Conservation (phyloP, 2,113 vertebrate species). For the Deroptyus accipitrinus region DNA sequence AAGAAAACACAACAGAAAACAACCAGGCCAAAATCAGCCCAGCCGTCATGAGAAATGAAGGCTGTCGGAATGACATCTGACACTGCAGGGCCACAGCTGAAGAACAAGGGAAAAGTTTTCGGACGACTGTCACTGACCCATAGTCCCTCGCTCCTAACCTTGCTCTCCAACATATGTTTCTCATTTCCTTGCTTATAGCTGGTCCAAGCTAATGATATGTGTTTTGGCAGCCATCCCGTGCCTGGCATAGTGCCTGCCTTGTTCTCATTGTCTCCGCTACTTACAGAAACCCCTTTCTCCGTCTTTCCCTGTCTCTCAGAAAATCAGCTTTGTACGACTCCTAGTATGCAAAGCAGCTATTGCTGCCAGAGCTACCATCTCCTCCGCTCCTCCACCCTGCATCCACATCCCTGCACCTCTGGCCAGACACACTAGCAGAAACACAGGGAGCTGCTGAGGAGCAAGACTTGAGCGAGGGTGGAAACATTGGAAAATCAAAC, state of each 20-base stretch:
- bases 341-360: conserved; percentile 78
- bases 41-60: conserved; percentile 82
- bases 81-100: conserved; percentile 77
- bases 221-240: conserved; percentile 80
- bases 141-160: conserved; percentile 81
- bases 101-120: conserved; percentile 81
- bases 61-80: conserved; percentile 78
- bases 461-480: conserved; percentile 79
- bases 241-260: conserved; percentile 84
- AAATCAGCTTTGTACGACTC: conserved; percentile 75
- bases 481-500: conserved; percentile 97
- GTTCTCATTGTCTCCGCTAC: conserved; percentile 83
- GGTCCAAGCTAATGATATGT: conserved; percentile 85
- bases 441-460: conserved; percentile 71
- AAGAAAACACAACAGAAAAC: conserved; percentile 31
- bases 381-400: conserved; percentile 23
- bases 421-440: conserved; percentile 49
- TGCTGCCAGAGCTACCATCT: conserved; percentile 74
- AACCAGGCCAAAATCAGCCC: conserved; percentile 62
- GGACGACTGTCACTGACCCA: conserved; percentile 79
- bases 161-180: conserved; percentile 81
- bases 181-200: conserved; percentile 85
- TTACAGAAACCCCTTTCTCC: conserved; percentile 83
- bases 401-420: not conserved
- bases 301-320: conserved; percentile 72